Base-by-base conservation (phyloP, 2,113 vertebrate species). In the Takifugu flavidus region DNA sequence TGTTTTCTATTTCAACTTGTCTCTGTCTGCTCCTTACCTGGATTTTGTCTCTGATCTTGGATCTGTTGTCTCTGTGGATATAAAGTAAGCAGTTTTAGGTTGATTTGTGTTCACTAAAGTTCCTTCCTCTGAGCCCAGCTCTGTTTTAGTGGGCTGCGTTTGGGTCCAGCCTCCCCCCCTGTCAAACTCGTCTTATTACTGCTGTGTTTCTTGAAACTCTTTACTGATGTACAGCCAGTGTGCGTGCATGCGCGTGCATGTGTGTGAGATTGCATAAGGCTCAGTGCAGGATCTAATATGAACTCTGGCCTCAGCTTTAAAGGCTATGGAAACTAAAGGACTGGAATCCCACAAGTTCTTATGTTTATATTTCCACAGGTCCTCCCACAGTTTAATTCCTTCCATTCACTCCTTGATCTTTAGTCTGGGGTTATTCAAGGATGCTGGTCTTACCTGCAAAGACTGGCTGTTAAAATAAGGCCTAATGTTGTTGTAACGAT, bases 251-350 rank as follows among this genome's bases (percentile, higher is more conserved):
- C 15, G 45, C 15, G 45, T 47, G 14, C 15, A 13, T 47, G 45
- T 47, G 45, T 47, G 45, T 47, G 45, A 39, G 34, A 39, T 39
- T 39, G 34, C 34, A 47, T 47, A 14, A 47, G 15, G 45, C 13
- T n/a, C n/a, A 47, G 15, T 47, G 13, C 13, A n/a, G 14, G 45
- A 47, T 15, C 45, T 47, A n/a, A 25, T 27, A 25, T 62, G 75
- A 72, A 77, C 75, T 70, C 27, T 67, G 59, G 26, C 27, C 46
- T 11, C 34, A 50, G 56, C 45, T 57, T 78, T 74, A 25, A 31
- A 59, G 63, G 12, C 53, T 31, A 53, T 67, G 67, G 70, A 76
- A 77, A 69, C 44, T 56, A 52, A 56, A 65, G 7, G 26, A n/a
- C 26, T 64, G 51, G 54, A 47, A 54, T 65, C 45, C 53, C 58